These are phyloP conservation scores for Tautogolabrus adspersus DNA, from an alignment of 2,113 vertebrate species.

Conservation along the genomic window DNA sequence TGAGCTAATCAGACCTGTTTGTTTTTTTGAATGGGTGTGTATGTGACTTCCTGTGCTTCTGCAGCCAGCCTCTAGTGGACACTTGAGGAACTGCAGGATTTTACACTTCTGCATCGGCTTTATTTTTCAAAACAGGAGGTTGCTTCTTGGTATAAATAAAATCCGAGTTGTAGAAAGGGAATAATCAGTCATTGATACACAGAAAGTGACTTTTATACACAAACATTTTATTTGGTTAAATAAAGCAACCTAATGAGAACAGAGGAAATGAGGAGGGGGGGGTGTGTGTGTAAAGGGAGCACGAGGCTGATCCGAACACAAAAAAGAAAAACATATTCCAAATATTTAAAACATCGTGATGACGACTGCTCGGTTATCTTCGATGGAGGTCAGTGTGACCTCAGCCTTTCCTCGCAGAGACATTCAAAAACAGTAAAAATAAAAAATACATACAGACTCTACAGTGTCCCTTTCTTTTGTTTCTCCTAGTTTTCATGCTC, in stretches of 20 bases:
- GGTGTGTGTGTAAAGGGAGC: slow-evolving; percentile 85
- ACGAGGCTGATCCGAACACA: slow-evolving; percentile 76
- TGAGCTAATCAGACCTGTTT: too few species aligned
- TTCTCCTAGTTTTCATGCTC: slow-evolving; percentile 30
- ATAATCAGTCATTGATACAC: not conserved
- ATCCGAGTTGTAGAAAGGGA: not conserved
- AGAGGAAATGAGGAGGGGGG: slow-evolving; percentile 82
- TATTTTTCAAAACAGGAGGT: too few species aligned
- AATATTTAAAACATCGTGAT: slow-evolving; percentile 68
- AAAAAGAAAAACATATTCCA: slow-evolving; percentile 31
- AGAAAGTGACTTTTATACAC: slow-evolving; percentile 90
- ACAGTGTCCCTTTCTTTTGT: slow-evolving; percentile 43
- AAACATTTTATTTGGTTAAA: slow-evolving; percentile 98
- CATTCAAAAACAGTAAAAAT: slow-evolving; percentile 28
- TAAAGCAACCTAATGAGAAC: slow-evolving; percentile 92
- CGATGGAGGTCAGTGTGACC: not conserved
- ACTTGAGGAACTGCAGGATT: too few species aligned
- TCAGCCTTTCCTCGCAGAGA: slow-evolving; percentile 47
- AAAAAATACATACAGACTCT: slow-evolving; percentile 71
- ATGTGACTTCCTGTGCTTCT: too few species aligned
- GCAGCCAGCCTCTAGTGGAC: too few species aligned
- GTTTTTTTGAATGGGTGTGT: too few species aligned
- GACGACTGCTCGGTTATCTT: slow-evolving; percentile 46
- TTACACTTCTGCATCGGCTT: too few species aligned
- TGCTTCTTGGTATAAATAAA: too few species aligned